Evolutionary conservation across 2,888 invertebrate genomes (phyloP).

Genomic region (Strigamia transsilvanica): DNA sequence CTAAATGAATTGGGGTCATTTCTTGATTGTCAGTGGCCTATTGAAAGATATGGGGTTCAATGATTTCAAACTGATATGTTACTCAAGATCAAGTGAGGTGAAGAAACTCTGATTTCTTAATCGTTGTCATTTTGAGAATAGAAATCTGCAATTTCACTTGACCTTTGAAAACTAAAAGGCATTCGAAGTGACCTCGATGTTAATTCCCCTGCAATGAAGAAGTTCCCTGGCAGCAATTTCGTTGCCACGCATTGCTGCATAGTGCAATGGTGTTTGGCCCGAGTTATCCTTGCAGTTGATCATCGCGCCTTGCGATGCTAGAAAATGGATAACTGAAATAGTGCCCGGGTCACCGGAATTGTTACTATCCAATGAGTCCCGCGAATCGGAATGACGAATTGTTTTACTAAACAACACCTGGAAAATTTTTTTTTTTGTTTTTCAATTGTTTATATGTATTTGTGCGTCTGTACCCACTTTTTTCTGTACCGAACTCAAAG

Average conservation of each 20-base stretch:
- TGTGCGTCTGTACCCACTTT: neutral
- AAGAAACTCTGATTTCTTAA: conserved; percentile 8
- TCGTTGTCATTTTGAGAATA: too few species aligned
- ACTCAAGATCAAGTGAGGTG: neutral
- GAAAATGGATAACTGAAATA: conserved; percentile 54
- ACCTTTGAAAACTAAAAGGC: too few species aligned
- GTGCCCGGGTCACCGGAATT: neutral
- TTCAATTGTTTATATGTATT: neutral
- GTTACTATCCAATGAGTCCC: conserved; percentile 5
- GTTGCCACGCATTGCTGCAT: conserved; percentile 66
- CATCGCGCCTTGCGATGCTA: conserved; percentile 60
- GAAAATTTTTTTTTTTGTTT: neutral
- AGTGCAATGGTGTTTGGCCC: conserved; percentile 65
- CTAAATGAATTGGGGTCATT: conserved; percentile 66
- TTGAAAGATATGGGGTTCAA: conserved; percentile 52
- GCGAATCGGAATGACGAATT: conserved; percentile 18
- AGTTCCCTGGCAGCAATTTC: conserved; percentile 64
- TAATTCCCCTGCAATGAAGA: conserved; percentile 60
- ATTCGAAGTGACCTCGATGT: conserved; percentile 61
- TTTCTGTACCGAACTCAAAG: neutral
- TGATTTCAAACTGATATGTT: neutral
- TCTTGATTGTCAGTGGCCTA: conserved; percentile 64
- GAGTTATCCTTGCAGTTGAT: conserved; percentile 63
- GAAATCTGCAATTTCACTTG: too few species aligned
- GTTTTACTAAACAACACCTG: neutral